Conservation (phyloP, 92 coral and sea anemone species). For the Anthopleura xanthogrammica region DNA sequence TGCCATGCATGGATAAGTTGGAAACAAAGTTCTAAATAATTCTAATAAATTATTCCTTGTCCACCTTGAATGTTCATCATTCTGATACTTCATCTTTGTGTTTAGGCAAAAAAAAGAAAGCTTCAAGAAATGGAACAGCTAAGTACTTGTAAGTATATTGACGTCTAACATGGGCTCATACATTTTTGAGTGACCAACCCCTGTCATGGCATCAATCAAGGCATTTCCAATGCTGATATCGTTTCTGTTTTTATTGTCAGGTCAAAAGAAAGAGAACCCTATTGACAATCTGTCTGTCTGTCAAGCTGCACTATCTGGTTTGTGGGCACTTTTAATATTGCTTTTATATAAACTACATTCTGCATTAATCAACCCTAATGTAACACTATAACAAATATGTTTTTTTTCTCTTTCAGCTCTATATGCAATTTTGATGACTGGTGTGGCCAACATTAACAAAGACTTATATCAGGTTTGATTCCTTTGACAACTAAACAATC, state of each 20-base stretch:
- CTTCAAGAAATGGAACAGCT: conserved; percentile 83
- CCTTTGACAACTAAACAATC: too few relatives aligned
- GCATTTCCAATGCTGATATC: neutral
- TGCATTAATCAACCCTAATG: too few relatives aligned
- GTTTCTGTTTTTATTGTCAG: conserved; percentile 32
- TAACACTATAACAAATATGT: neutral
- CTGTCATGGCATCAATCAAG: neutral
- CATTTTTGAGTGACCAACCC: neutral
- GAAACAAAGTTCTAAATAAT: too few relatives aligned
- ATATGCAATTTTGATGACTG: conserved; percentile 9
- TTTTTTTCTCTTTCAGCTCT: neutral
- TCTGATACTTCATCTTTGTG: too few relatives aligned
- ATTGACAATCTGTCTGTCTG: conserved; percentile 36
- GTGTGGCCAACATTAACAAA: conserved; percentile 1
- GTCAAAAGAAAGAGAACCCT: conserved; percentile 42
- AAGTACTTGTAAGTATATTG: conserved; percentile 54
- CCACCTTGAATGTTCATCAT: too few relatives aligned
- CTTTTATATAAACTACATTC: neutral
- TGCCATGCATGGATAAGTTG: too few relatives aligned
- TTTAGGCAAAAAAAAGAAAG: conserved; percentile 78
- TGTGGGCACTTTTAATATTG: neutral
- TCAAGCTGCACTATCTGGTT: conserved; percentile 47
- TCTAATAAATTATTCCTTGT: neutral
- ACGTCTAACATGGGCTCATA: neutral
- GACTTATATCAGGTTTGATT: conserved; percentile 18